Percentiles rank a stretch among this genome's conserved stretches.
Evolutionary conservation across 2,797 vertebrate species (phyloP).

Genomic region (Tamandua tetradactyla): DNA sequence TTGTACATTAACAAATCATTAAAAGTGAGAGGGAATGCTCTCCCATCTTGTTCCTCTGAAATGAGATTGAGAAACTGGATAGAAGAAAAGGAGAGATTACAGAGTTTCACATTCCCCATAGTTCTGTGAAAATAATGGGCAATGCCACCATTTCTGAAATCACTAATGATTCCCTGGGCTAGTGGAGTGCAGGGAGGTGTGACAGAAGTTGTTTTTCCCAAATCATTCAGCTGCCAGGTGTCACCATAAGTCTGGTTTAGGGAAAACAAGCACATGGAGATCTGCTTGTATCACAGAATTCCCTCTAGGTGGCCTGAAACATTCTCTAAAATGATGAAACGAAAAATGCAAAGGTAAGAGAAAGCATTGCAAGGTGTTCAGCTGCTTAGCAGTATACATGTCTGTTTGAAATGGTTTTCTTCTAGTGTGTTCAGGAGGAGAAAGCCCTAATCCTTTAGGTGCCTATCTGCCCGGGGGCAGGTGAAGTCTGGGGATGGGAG

Average conservation of each 20-base stretch:
- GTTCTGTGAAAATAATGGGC: not conserved
- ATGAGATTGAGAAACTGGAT: not conserved
- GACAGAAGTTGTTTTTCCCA: constrained; percentile 21
- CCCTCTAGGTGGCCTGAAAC: constrained; percentile 3
- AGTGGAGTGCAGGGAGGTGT: not conserved
- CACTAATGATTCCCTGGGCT: not conserved
- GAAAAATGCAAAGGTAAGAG: not conserved
- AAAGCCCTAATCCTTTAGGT: not conserved
- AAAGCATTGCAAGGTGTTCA: not conserved
- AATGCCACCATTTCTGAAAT: not conserved
- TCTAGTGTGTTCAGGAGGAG: not conserved
- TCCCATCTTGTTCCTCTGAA: not conserved
- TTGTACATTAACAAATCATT: not conserved
- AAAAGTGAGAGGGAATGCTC: not conserved
- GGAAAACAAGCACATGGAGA: constrained; percentile 40
- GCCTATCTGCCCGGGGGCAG: not conserved
- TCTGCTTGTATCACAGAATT: not conserved
- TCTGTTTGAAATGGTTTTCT: not conserved
- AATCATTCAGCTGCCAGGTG: constrained; percentile 44
- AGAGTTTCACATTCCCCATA: not conserved
- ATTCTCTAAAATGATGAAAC: not conserved
- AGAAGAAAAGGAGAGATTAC: not conserved
- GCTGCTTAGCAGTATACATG: not conserved
- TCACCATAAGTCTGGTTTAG: not conserved
- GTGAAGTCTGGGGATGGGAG: not conserved